phyloP scores from a whole-genome alignment of 2,113 vertebrate genomes.

The Catharus fuscescens region DNA sequence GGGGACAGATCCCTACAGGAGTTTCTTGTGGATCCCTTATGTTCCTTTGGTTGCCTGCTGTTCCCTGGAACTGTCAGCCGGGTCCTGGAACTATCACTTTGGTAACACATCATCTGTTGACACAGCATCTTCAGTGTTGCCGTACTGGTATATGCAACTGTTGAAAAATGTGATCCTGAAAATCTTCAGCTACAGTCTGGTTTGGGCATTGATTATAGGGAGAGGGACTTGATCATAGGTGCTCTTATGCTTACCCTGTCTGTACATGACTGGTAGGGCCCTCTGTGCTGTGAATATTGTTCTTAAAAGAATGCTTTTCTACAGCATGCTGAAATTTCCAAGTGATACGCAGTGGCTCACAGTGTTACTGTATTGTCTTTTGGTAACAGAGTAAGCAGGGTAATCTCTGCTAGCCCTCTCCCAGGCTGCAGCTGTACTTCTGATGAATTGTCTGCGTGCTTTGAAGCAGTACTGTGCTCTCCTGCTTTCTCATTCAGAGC shows the following conservation, averaged over 20 bases:
- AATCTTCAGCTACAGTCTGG: background rate
- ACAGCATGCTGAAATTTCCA: background rate
- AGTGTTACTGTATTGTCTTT: background rate
- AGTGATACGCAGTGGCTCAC: background rate
- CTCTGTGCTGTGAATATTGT: background rate
- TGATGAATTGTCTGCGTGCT: background rate
- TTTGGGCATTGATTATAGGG: background rate
- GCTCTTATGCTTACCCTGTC: background rate
- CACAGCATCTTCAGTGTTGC: background rate
- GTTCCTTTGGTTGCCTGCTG: background rate
- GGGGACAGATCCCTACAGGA: background rate
- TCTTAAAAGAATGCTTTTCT: background rate
- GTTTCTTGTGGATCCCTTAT: background rate
- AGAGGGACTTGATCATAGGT: background rate
- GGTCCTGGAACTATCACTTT: background rate
- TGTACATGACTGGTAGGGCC: background rate
- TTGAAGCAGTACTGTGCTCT: background rate
- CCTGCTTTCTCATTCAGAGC: background rate
- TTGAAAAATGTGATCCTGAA: background rate
- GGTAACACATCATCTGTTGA: background rate
- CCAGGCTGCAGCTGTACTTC: background rate
- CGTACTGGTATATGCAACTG: background rate
- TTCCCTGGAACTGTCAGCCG: background rate
- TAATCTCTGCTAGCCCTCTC: background rate
- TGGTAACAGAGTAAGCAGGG: background rate